phyloP scores from a whole-genome alignment of 2,113 vertebrate genomes.

The Leptosomus discolor region DNA sequence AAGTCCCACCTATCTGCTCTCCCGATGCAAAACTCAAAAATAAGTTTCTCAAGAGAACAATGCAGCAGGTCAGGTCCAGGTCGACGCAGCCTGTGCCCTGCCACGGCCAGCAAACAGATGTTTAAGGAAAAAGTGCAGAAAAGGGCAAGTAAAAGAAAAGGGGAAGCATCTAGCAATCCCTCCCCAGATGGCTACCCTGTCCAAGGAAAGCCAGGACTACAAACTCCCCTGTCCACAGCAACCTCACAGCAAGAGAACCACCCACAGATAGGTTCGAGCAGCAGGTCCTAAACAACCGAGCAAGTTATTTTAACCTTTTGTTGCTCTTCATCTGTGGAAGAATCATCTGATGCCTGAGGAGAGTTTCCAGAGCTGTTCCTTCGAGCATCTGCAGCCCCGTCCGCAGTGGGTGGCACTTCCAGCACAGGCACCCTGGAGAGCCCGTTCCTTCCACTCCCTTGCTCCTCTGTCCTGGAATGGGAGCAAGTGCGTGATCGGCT shows the following conservation, averaged over 20 bases:
- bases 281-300: neutral
- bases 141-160: neutral
- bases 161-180: neutral
- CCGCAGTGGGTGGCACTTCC: slow-evolving; percentile 53
- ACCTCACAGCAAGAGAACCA: neutral
- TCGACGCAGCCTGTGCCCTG: neutral
- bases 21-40: neutral
- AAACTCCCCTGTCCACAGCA: neutral
- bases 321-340: slow-evolving; percentile 75
- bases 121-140: neutral
- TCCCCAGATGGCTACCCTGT: neutral
- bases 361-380: slow-evolving; percentile 63
- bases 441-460: slow-evolving; percentile 64
- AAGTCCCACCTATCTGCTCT: neutral
- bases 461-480: slow-evolving; percentile 76
- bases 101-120: neutral
- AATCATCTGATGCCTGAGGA: slow-evolving; percentile 75
- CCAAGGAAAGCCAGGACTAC: neutral
- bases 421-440: slow-evolving; percentile 44
- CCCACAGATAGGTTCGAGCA: rapidly evolving
- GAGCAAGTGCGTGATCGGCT: slow-evolving; percentile 68
- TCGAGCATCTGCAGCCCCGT: slow-evolving; percentile 42
- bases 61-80: neutral
- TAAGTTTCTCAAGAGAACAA: slow-evolving; percentile 1
- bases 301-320: slow-evolving; percentile 71